Base-by-base conservation (phyloP, 2,113 vertebrate species). In the Dryoscopus gambensis region DNA sequence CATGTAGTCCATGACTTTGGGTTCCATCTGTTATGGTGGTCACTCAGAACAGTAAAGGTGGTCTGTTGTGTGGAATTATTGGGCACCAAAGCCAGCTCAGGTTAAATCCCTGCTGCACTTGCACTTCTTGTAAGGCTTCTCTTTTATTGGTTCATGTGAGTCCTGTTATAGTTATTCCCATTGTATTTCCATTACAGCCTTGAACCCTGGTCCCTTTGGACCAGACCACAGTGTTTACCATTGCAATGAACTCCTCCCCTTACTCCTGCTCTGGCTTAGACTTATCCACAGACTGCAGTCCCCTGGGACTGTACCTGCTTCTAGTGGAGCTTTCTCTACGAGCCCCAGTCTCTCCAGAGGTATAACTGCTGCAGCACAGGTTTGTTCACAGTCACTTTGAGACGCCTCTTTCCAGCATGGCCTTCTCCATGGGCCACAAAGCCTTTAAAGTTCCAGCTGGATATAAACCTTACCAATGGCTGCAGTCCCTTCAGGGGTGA, bases 161-260 rank as follows among this genome's bases (percentile, higher is more conserved):
- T 31, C 15, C 40, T 79, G 42, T 28, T 35, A 11, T 2, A 69
- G 21, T 18, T 57, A 63, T 28, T 84, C 79, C 35, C 37, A 33
- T 3, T 35, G 47, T 27, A 49, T 37, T 90, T 69, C 55, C 55
- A 55, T 35, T 31, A 27, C 24, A 68, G 13, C 8, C 20, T 47
- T 0, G 0, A 40, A 4, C 18, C 3, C 27, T n/a, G 7, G 7
- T 20, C 25, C 42, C 27, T 63, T 35, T 28, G 22, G 35, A 73
- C 42, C 35, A 57, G 71, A 44, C 15, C 31, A 63, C 23, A 70
- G 19, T 23, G 15, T 37, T 56, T 56, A 37, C 13, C 31, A 44
- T 11, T 42, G 18, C 27, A 63, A 20, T 21, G 9, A 49, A 28
- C 22, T 70, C n/a, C 18, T 62, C 25, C 40, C 10, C 35, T 62